These are phyloP conservation scores for Poeciliopsis gracilis DNA, from an alignment of 2,797 vertebrate species.

Conservation along the genomic window DNA sequence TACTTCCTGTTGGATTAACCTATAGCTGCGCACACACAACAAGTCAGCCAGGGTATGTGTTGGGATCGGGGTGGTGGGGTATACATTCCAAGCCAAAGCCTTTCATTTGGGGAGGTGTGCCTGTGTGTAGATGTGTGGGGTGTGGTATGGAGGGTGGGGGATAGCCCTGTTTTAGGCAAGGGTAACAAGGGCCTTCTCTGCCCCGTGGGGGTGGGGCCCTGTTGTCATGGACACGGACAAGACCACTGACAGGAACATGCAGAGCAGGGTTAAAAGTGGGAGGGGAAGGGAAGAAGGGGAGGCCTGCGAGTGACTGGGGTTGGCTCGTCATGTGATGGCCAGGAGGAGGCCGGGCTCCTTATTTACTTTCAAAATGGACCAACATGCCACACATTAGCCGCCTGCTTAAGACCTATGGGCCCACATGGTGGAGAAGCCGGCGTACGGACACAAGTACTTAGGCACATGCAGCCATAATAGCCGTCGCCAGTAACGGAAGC, in stretches of 20 bases:
- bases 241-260: constrained; percentile 80
- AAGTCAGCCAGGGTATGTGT: constrained; percentile 64
- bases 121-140: constrained; percentile 37
- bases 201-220: constrained; percentile 80
- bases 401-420: constrained; percentile 30
- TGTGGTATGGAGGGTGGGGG: constrained; percentile 44
- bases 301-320: constrained; percentile 59
- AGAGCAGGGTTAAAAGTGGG: constrained; percentile 71
- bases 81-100: constrained; percentile 71
- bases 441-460: constrained; percentile 5
- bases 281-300: constrained; percentile 51
- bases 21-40: constrained; percentile 68
- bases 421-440: constrained; percentile 13
- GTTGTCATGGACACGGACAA: constrained; percentile 81
- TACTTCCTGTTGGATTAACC: constrained; percentile 78
- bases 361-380: constrained; percentile 69
- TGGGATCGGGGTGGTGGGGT: constrained; percentile 57
- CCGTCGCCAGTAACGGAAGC: constrained; percentile 6
- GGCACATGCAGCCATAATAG: background rate
- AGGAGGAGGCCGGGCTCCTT: constrained; percentile 66
- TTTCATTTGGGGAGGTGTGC: constrained; percentile 64
- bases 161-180: constrained; percentile 75
- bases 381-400: constrained; percentile 41
- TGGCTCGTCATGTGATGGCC: constrained; percentile 73
- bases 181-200: constrained; percentile 79